Evolutionary conservation across 1,140 invertebrate genomes (phyloP).

Genomic region (Dryas iulia): DNA sequence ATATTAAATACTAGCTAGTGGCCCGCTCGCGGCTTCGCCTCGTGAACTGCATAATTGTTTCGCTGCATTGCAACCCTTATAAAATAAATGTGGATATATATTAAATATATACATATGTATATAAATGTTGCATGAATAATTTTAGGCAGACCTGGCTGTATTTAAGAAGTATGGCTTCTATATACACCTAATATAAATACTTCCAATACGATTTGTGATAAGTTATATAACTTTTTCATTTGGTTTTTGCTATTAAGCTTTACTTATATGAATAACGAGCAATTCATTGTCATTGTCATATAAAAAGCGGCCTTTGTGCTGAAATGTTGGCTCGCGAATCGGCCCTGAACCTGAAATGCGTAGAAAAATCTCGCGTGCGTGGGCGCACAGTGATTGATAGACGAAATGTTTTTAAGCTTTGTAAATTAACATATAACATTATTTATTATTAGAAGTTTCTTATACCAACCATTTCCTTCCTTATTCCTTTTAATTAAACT

Average conservation of each 20-base stretch:
- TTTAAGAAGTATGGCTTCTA: too few species aligned
- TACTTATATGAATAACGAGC: not conserved
- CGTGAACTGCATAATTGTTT: not conserved
- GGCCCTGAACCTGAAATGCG: conserved; percentile 46
- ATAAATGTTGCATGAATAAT: not conserved
- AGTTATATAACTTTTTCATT: not conserved
- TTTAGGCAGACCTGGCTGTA: not conserved
- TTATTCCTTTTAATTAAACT: not conserved
- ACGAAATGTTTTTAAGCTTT: not conserved
- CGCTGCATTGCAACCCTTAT: too few species aligned
- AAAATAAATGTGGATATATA: not conserved
- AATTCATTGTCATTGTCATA: not conserved
- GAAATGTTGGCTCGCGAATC: conserved; percentile 37
- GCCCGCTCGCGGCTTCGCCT: too few species aligned
- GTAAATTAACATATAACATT: not conserved
- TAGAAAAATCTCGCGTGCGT: conserved; percentile 30
- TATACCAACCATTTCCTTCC: not conserved
- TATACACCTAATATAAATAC: not conserved
- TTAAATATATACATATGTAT: not conserved
- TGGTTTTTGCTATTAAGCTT: not conserved
- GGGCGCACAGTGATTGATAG: conserved; percentile 15
- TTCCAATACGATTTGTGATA: not conserved
- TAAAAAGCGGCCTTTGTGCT: not conserved
- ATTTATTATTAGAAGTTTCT: not conserved
- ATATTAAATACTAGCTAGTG: too few species aligned